These are phyloP conservation scores for Miniopterus natalensis DNA, from an alignment of 2,113 vertebrate species.

Conservation along the genomic window DNA sequence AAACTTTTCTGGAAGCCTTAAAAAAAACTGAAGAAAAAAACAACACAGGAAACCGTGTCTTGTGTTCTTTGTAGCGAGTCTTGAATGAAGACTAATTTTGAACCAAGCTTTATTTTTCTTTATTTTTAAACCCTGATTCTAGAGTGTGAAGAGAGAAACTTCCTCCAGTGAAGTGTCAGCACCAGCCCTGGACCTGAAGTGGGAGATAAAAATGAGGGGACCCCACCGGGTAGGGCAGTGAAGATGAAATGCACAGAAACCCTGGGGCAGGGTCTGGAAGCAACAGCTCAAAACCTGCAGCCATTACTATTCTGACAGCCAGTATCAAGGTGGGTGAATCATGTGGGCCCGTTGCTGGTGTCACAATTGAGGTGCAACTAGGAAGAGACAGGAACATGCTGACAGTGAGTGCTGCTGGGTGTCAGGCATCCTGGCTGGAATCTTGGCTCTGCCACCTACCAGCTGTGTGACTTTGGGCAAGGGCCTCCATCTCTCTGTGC, in stretches of 20 bases:
- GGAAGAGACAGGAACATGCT: fast-evolving
- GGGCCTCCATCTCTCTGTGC: background rate
- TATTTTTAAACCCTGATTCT: slow-evolving; percentile 80
- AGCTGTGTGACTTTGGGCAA: background rate
- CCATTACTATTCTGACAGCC: fast-evolving
- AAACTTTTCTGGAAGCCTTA: slow-evolving; percentile 86
- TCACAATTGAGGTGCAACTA: fast-evolving
- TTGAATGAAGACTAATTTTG: slow-evolving; percentile 84
- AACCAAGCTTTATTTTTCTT: slow-evolving; percentile 81
- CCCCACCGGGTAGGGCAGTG: fast-evolving
- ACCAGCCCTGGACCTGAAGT: background rate
- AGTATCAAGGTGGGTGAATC: background rate
- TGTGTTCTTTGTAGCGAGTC: slow-evolving; percentile 69
- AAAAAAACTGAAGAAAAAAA: slow-evolving; percentile 84
- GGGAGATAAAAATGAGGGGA: no score
- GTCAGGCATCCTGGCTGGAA: no score
- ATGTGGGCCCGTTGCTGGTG: fast-evolving
- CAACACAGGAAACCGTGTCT: slow-evolving; percentile 88
- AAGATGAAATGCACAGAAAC: fast-evolving
- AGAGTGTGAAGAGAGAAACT: slow-evolving; percentile 32
- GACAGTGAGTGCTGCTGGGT: no score
- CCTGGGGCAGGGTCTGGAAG: no score
- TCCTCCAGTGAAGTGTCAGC: background rate
- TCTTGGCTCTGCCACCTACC: background rate
- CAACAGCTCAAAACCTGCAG: fast-evolving